Percentiles rank a stretch among this genome's conserved stretches.
Evolutionary conservation across 2,113 vertebrate genomes (phyloP).

Genomic region (Capra hircus): DNA sequence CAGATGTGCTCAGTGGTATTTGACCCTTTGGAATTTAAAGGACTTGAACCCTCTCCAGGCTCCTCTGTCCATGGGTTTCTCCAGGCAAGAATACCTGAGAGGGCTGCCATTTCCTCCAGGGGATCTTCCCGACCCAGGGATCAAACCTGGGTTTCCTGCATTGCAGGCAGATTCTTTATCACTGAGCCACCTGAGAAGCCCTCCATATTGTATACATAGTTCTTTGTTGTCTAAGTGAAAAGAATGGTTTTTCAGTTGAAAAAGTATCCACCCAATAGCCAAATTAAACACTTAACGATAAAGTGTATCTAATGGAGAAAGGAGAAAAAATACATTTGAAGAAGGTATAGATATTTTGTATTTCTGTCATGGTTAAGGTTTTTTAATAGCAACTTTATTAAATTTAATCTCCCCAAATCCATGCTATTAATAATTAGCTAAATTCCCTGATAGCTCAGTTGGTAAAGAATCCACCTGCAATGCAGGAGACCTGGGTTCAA

Average conservation of each 20-base stretch:
- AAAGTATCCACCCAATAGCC: not conserved
- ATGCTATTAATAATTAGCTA: not conserved
- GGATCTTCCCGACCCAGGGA: not conserved
- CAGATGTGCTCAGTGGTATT: not conserved
- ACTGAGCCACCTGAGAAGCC: not conserved
- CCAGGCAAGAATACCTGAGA: not conserved
- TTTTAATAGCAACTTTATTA: not conserved
- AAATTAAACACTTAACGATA: not conserved
- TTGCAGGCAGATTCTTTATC: not conserved
- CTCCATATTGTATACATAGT: not conserved
- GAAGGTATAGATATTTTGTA: not conserved
- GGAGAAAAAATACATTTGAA: slow-evolving; percentile 4
- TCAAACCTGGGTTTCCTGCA: not conserved
- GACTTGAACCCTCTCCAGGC: not conserved
- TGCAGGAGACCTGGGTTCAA: not conserved
- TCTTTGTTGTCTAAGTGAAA: not conserved
- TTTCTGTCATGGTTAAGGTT: not conserved
- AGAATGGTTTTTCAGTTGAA: not conserved
- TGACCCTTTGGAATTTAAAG: not conserved
- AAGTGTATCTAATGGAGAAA: slow-evolving; percentile 20
- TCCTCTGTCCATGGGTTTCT: not conserved
- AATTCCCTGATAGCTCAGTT: not conserved
- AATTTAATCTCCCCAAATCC: not conserved
- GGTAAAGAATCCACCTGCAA: not conserved
- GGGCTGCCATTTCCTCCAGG: not conserved